Evolutionary conservation across 2,888 invertebrate species (phyloP), one percentile per base, ranked within the genome.

Genomic region (Lumbricus terrestris): DNA sequence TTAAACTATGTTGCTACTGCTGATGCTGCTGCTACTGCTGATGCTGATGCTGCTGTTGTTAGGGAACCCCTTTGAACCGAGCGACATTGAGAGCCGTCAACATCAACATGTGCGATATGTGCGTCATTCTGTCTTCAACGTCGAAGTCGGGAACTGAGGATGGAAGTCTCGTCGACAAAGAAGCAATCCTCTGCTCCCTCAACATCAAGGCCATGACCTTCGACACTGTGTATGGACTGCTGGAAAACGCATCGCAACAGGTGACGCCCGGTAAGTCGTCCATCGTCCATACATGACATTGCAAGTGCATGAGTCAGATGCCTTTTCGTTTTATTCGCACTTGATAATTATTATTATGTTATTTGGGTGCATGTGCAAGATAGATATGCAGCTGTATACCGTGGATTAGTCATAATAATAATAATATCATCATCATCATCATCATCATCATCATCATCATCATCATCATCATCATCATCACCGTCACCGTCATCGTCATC

Each of bases 61-160:
- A 99, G 99, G 96, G 98, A 98, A 95, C 98, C 98, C 95, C 92
- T 93, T 96, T 99, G 95, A 99, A 99, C 96, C 97, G 99, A 95
- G 99, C 99, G 94, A 99, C 99, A 96, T 96, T 99, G 95, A 97
- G 99, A 94, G 99, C 99, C 95, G 99, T 99, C 93, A 99, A 99
- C 96, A 99, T 99, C 93, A 99, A 99, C 96, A 96, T 99, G 94
- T 99, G 99, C 96, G 99, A 99, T 96, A 99, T 99, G 99, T 99
- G 99, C 96, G 99, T 99, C 95, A 99, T 99, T 95, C 96, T 99
- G 95, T 99, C 99, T 95, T 99, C 99, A 95, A 98, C 91, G 42
- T 98, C 92, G 35, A 92, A 92, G 85, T 88, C 91, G 34, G 92
- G 90, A 82, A 69, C 91, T 88, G 99, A 99, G 96, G 99, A 99